Conservation (phyloP, 2,113 vertebrate species). For the Barnardius zonarius region DNA sequence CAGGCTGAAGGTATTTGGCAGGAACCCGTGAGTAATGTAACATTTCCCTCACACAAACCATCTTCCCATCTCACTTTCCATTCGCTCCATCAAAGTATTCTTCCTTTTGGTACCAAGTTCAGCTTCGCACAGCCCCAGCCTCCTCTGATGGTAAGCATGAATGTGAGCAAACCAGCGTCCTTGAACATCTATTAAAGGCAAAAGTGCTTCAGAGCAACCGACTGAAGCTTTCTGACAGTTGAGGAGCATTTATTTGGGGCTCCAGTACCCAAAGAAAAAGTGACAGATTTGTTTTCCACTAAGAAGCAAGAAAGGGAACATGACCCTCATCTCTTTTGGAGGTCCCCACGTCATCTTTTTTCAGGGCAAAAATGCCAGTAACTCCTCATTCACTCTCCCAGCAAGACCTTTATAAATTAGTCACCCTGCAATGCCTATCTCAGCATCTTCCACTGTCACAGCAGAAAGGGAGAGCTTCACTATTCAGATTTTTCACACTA, state of each 20-base stretch:
- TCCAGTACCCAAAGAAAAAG: background rate
- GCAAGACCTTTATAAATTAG: background rate
- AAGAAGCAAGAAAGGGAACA: background rate
- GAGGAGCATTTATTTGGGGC: background rate
- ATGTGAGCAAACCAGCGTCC: background rate
- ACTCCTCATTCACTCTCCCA: background rate
- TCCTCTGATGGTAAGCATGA: background rate
- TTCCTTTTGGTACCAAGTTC: background rate
- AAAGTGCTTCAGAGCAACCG: background rate
- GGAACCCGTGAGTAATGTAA: background rate
- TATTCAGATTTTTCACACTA: background rate
- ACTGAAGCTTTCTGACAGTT: background rate
- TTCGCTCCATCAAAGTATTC: background rate
- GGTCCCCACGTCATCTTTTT: background rate
- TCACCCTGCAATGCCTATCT: background rate
- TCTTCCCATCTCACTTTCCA: background rate
- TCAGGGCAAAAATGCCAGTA: background rate
- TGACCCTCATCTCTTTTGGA: background rate
- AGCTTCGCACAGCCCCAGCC: background rate
- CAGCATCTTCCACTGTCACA: background rate
- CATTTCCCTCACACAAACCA: background rate
- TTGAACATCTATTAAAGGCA: background rate
- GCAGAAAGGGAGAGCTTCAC: background rate
- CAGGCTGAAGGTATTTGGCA: background rate
- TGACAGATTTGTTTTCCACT: background rate